Evolutionary conservation across 1,140 invertebrate species (phyloP).

Genomic region (Panagrolaimus sp.): DNA sequence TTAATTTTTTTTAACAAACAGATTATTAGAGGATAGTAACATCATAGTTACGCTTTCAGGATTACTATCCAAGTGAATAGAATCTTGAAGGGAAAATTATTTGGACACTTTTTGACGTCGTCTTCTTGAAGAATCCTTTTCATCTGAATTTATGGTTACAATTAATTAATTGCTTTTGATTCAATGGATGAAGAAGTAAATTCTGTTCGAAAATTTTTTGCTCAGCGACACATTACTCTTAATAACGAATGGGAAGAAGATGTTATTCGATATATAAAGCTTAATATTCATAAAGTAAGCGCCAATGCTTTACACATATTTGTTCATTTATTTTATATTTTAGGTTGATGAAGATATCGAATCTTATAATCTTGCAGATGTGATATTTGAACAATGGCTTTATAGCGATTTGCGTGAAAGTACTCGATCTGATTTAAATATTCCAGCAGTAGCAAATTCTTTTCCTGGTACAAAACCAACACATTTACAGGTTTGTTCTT

Average conservation of each 20-base stretch:
- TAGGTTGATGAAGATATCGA: background rate
- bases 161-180: background rate
- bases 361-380: background rate
- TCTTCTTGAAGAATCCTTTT: too few relatives aligned
- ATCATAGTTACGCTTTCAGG: too few relatives aligned
- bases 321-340: background rate
- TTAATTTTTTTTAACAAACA: too few relatives aligned
- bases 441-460: background rate
- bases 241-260: conserved; percentile 1
- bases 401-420: background rate
- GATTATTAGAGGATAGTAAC: too few relatives aligned
- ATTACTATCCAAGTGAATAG: too few relatives aligned
- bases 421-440: background rate
- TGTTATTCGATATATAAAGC: background rate
- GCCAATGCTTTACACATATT: background rate
- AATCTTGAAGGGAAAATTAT: too few relatives aligned
- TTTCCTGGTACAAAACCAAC: background rate
- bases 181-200: background rate
- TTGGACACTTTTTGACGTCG: too few relatives aligned
- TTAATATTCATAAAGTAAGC: background rate
- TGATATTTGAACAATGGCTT: background rate
- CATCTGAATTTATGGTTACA: background rate
- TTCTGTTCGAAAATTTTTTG: background rate
- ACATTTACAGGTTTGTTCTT: background rate
- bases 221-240: background rate